Evolutionary conservation across 2,113 vertebrate genomes (phyloP).

Genomic region (Sylvia atricapilla): DNA sequence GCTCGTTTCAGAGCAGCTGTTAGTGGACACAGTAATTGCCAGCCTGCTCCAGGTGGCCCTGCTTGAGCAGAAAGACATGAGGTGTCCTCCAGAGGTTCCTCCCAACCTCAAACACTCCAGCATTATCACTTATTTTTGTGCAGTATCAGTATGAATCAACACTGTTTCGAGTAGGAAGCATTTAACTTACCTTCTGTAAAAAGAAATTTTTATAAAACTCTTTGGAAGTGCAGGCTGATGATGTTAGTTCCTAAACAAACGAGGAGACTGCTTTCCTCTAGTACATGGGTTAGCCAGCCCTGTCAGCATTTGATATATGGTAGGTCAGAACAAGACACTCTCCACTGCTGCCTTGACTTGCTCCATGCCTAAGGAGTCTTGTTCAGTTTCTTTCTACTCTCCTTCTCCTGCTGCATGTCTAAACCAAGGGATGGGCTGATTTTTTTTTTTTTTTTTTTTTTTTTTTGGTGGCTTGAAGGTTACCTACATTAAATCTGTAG

Average conservation of each 20-base stretch:
- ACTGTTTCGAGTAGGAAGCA: background rate
- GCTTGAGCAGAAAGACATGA: background rate
- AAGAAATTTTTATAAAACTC: background rate
- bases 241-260: background rate
- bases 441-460: background rate
- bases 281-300: background rate
- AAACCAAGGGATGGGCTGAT: background rate
- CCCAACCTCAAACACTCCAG: background rate
- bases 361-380: background rate
- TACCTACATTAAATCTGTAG: slow-evolving; percentile 40
- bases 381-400: background rate
- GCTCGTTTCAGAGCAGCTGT: background rate
- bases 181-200: background rate
- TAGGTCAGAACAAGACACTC: background rate
- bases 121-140: background rate
- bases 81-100: background rate
- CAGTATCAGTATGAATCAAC: background rate
- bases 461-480: slow-evolving; percentile 13
- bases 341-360: background rate
- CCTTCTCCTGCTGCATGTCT: background rate
- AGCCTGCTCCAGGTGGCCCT: background rate
- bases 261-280: background rate
- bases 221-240: background rate
- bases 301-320: background rate
- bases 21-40: background rate